Conservation (phyloP, 2,888 invertebrate species). For the Mayetiola destructor region DNA sequence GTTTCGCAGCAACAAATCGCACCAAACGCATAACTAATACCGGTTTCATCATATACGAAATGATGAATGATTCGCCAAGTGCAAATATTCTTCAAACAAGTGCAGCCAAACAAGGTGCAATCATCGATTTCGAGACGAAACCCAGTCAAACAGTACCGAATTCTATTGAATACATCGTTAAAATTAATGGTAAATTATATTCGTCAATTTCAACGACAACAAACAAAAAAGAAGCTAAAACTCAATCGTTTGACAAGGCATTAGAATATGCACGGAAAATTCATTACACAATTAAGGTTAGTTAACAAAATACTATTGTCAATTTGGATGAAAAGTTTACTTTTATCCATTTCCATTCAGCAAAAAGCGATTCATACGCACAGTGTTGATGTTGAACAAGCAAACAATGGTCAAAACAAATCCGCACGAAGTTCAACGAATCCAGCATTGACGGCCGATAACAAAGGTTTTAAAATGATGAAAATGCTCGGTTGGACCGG, state of each 20-base stretch:
- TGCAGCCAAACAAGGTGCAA: neutral
- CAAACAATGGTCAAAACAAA: neutral
- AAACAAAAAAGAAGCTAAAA: constrained; percentile 24
- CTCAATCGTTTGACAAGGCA: constrained; percentile 25
- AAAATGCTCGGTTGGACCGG: constrained; percentile 59
- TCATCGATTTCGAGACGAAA: neutral
- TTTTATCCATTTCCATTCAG: neutral
- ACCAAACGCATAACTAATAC: neutral
- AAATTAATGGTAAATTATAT: neutral
- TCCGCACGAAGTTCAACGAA: neutral
- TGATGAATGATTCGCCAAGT: neutral
- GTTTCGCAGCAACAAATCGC: neutral
- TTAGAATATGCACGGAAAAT: constrained; percentile 30
- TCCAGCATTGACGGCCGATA: constrained; percentile 18
- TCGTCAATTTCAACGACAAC: neutral
- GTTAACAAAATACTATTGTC: neutral
- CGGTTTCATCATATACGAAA: constrained; percentile 5
- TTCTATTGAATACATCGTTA: neutral
- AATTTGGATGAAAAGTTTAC: neutral
- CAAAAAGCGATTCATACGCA: neutral
- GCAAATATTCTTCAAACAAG: neutral
- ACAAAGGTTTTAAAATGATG: constrained; percentile 43
- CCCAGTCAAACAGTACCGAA: neutral
- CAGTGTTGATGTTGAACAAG: neutral
- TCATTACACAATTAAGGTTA: constrained; percentile 42